Base-by-base conservation (phyloP, 2,113 vertebrate genomes). In the Stegastes partitus region DNA sequence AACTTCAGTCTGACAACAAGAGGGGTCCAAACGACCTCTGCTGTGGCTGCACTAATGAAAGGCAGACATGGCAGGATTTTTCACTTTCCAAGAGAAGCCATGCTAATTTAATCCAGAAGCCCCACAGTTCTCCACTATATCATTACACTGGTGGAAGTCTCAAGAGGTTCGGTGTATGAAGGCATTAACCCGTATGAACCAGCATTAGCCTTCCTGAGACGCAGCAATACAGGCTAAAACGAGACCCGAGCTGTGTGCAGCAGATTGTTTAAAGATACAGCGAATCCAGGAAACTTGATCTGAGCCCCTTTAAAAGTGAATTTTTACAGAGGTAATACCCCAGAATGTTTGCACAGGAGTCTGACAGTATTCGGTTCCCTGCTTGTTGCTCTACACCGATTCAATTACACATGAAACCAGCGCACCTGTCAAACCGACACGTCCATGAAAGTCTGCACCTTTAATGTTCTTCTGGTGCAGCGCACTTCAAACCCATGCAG, bases 141-240 rank as follows among this genome's bases (percentile, higher is more conserved):
- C 78, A 63, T 86, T 79, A 82, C 78, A 83, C 39, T 19, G 14
- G 21, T 54, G 9, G 12, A 1, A 16, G 66, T 83, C 84, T 88
- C 75, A 14, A 55, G 87, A 74, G 84, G 19, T 67, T 78, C 59
- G 59, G 55, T 59, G 77, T 76, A 85, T 72, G 69, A 81, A 68
- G 70, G 78, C 64, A 87, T 87, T 91, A 86, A 87, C 72, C 74
- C 26, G 23, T 12, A 63, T 81, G 68, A 88, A 77, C 68, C 11
- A 61, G 54, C 34, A 74, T 88, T 82, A 61, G 68, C 75, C 28
- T 68, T 67, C 56, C 51, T 45, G 2, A 65, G 61, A 68, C 56
- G 54, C 51, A 61, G 75, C 50, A 77, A 23, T 39, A 37, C 47
- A 70, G 39, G 67, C 50, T 69, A 54, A 80, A 82, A 42, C 37